A percentile compares a stretch with the other conserved stretches of the same genome.
These are phyloP conservation scores for Hyles lineata DNA, from an alignment of 2,888 invertebrate species.

Conservation along the genomic window DNA sequence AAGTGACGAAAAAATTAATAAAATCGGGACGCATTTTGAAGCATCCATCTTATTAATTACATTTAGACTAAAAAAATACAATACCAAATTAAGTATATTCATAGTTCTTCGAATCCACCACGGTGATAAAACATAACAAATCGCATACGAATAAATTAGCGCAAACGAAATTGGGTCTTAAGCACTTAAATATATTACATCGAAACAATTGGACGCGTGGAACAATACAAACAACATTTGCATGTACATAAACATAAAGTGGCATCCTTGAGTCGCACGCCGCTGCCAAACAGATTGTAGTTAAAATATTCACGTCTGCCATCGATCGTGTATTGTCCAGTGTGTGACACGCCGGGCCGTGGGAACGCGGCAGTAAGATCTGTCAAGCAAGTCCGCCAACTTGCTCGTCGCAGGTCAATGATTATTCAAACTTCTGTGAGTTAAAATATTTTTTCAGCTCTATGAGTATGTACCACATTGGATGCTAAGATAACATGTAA, in stretches of 20 bases:
- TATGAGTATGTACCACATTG: too few species aligned
- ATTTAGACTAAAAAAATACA: too few species aligned
- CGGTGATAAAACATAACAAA: slow-evolving; percentile 4
- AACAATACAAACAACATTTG: slow-evolving; percentile 17
- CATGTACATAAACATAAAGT: slow-evolving; percentile 25
- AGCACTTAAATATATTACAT: slow-evolving; percentile 21
- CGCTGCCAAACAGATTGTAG: slow-evolving; percentile 32
- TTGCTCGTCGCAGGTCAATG: not conserved
- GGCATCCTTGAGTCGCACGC: slow-evolving; percentile 31
- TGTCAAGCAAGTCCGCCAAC: not conserved
- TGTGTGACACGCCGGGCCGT: slow-evolving; percentile 38
- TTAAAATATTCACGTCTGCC: slow-evolving; percentile 53
- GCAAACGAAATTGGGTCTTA: slow-evolving; percentile 7
- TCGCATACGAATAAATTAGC: not conserved
- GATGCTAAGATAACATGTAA: too few species aligned
- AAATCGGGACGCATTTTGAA: too few species aligned
- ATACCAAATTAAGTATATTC: too few species aligned
- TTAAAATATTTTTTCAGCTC: too few species aligned
- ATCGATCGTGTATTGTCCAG: slow-evolving; percentile 55
- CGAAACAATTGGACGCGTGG: slow-evolving; percentile 9
- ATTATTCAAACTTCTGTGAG: not conserved
- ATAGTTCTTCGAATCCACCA: not conserved
- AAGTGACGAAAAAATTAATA: too few species aligned
- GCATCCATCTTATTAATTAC: too few species aligned
- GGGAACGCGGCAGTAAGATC: not conserved